A percentile compares a stretch with the other conserved stretches of the same genome.
phyloP scores from a whole-genome alignment of 2,113 vertebrate genomes.

The Chloropsis cyanopogon region DNA sequence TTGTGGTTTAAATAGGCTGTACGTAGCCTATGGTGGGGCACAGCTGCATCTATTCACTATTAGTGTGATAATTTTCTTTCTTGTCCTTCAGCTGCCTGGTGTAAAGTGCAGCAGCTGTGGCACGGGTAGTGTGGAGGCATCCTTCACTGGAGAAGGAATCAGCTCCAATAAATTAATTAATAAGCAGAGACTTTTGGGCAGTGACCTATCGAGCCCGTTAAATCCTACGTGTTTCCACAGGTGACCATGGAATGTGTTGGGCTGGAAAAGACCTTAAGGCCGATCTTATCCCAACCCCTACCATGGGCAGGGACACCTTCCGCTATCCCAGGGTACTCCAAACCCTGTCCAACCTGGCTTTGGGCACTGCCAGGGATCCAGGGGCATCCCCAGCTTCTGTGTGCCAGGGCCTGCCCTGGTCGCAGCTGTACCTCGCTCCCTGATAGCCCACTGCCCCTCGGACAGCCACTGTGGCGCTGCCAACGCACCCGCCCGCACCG shows the following conservation, averaged over 20 bases:
- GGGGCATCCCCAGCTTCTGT: not conserved
- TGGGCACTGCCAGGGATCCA: not conserved
- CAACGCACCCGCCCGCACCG: accelerated
- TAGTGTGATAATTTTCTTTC: not conserved
- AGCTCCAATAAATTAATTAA: not conserved
- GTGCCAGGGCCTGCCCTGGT: not conserved
- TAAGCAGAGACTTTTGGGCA: not conserved
- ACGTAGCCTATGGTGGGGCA: not conserved
- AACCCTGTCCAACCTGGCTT: not conserved
- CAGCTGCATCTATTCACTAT: not conserved
- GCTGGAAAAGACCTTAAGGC: not conserved
- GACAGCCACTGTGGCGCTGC: accelerated
- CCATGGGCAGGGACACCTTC: not conserved
- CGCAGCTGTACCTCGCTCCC: not conserved
- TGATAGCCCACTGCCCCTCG: accelerated
- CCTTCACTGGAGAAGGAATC: not conserved
- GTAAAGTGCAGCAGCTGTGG: not conserved
- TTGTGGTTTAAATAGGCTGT: not conserved
- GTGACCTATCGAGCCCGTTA: accelerated
- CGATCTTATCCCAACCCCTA: accelerated
- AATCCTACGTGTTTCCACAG: not conserved
- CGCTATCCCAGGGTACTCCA: accelerated
- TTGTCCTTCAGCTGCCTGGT: not conserved
- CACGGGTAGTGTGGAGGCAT: accelerated
- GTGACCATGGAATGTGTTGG: too few species aligned